Conservation (phyloP, 2,888 invertebrate species). For the Dermolepida albohirtum region DNA sequence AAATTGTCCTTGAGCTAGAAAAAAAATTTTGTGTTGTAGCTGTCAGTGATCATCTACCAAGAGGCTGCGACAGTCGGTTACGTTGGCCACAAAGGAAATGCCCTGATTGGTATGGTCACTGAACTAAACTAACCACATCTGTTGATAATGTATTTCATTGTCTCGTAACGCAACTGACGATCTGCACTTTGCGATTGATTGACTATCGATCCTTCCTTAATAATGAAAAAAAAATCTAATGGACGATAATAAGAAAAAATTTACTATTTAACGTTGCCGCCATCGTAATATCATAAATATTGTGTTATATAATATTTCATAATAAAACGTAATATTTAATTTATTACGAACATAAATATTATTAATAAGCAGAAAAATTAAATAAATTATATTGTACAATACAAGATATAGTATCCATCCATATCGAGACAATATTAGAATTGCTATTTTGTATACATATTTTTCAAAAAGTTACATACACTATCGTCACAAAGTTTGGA, state of each 20-base stretch:
- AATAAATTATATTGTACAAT: neutral
- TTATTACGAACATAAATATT: neutral
- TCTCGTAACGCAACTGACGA: slow-evolving; percentile 14
- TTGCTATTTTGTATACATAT: too few relatives aligned
- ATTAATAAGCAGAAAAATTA: slow-evolving; percentile 1
- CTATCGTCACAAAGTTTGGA: too few relatives aligned
- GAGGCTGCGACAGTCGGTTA: slow-evolving; percentile 1
- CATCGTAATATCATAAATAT: slow-evolving; percentile 1
- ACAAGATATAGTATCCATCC: too few relatives aligned
- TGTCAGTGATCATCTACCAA: slow-evolving; percentile 28
- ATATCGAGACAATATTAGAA: too few relatives aligned
- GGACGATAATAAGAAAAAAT: slow-evolving; percentile 1
- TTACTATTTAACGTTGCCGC: neutral
- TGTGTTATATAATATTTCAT: neutral
- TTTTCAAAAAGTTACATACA: too few relatives aligned
- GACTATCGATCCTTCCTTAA: slow-evolving; percentile 12
- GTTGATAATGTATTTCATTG: slow-evolving; percentile 32
- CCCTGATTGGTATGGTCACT: slow-evolving; percentile 28
- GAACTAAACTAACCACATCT: slow-evolving; percentile 31
- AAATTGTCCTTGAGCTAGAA: slow-evolving; percentile 41
- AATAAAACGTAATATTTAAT: slow-evolving; percentile 2
- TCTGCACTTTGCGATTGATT: slow-evolving; percentile 26
- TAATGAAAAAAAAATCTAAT: neutral
- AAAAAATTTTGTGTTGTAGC: slow-evolving; percentile 18
- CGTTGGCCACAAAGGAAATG: slow-evolving; percentile 23